Evolutionary conservation across 2,797 vertebrate species (phyloP).

Genomic region (Podarcis lilfordi): DNA sequence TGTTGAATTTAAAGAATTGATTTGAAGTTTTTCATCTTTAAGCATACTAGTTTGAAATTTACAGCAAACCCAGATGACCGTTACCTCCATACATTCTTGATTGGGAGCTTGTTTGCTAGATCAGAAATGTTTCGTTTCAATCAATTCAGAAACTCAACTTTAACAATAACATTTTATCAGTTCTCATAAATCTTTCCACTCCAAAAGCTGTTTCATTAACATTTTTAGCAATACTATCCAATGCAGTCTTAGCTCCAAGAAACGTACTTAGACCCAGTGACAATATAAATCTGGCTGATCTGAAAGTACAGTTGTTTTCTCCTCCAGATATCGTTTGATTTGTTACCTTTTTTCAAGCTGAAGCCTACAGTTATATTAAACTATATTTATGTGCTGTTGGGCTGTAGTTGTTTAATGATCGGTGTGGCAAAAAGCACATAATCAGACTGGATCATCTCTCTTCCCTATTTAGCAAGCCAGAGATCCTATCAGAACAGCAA

Average conservation of each 20-base stretch:
- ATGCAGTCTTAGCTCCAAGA: background rate
- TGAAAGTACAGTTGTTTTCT: background rate
- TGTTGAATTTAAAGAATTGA: background rate
- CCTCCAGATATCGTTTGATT: background rate
- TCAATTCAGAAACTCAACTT: no score
- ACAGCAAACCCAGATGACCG: background rate
- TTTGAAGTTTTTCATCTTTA: background rate
- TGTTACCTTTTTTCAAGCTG: background rate
- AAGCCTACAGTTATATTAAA: background rate
- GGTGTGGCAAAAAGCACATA: background rate
- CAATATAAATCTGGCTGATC: background rate
- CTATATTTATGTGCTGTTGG: background rate
- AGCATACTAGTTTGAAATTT: no score
- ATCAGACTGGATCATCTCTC: background rate
- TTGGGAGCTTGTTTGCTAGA: no score
- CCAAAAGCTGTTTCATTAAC: background rate
- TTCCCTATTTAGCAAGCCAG: conserved; percentile 20
- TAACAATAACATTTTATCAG: background rate
- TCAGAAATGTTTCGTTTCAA: no score
- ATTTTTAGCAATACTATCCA: background rate
- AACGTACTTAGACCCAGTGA: background rate
- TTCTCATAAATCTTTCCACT: background rate
- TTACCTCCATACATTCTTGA: no score
- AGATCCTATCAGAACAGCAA: conserved; percentile 9
- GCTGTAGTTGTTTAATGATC: background rate